Percentiles rank a stretch among this genome's conserved stretches.
Conservation (phyloP, 2,797 vertebrate species). For the Tauraco hartlaubi region DNA sequence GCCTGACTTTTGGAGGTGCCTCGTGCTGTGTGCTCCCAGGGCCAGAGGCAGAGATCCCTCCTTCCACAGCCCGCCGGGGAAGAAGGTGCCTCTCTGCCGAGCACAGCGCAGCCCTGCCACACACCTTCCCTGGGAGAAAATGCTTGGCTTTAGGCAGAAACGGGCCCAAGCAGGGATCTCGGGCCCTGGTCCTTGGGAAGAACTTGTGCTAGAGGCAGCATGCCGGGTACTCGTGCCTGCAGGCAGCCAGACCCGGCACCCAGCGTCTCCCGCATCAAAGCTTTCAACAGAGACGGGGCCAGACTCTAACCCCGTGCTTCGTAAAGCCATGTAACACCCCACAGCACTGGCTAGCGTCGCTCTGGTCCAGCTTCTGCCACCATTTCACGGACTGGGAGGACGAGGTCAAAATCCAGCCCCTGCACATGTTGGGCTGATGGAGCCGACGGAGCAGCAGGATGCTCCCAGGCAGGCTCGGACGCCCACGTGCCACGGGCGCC, state of each 20-base stretch:
- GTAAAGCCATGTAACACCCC: not conserved
- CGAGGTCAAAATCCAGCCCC: not conserved
- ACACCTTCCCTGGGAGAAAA: not conserved
- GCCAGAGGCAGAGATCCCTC: not conserved
- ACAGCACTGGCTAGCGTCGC: rapidly evolving
- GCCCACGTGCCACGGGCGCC: not conserved
- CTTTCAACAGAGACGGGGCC: not conserved
- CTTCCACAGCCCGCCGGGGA: not conserved
- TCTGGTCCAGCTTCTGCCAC: not conserved
- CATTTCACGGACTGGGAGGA: rapidly evolving
- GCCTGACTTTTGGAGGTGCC: not conserved
- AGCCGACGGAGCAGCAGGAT: rapidly evolving
- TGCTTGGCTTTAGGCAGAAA: not conserved
- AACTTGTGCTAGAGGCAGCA: not conserved
- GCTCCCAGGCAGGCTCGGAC: rapidly evolving
- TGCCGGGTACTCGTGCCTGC: rapidly evolving
- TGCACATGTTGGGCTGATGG: rapidly evolving
- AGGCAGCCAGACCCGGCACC: not conserved
- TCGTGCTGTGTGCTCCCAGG: not conserved
- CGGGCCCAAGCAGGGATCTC: not conserved
- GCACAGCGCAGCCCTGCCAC: not conserved
- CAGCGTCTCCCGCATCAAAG: rapidly evolving
- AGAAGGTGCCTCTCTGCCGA: not conserved
- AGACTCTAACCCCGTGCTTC: not conserved
- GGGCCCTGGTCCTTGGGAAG: not conserved